Evolutionary conservation across 2,113 vertebrate species (phyloP), one percentile per base, ranked within the genome.

Genomic region (Phoxinus phoxinus): DNA sequence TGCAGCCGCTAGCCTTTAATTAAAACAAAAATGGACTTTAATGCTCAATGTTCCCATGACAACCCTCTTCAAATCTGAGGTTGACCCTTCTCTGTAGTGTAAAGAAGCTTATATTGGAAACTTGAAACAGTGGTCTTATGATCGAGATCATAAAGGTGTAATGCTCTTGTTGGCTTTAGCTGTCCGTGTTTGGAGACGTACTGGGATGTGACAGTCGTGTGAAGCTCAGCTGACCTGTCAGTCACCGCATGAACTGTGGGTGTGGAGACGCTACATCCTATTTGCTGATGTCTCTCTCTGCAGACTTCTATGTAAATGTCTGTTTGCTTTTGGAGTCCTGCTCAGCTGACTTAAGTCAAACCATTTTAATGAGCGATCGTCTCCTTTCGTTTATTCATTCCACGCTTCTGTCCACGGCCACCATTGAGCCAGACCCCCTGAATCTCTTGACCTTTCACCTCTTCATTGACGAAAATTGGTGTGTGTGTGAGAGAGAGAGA

Each of bases 31-130:
- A 84, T 21, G 65, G 71, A 59, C 80, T 78, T 89, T 88, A 83
- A 89, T 79, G 84, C 78, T 74, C 58, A 30, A 10, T 79, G 88
- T 88, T 86, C 80, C 88, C 89, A 87, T 90, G 80, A 84, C 85
- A 88, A 85, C 87, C 83, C 71, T 75, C 48, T 85, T 77, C 41
- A 87, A 90, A 88, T 73, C 53, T 35, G 85, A 71, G 32, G 23
- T 53, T 56, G 67, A 83, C 67, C 78, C 32, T 17, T 73, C 69
- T 82, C 23, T n/a, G 71, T 53, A 27, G 71, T 71, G 46, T 72
- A 63, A 53, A 81, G 78, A 5, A 17, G 25, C 21, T 37, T 19
- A 51, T 59, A 21, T 10, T 32, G 25, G 12, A 30, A 23, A 80
- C 8, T 30, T 72, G 74, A 51, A 77, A 61, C 41, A 21, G 19